Percentiles rank a stretch among this genome's conserved stretches.
These are phyloP conservation scores for Lomographa bimaculata DNA, from an alignment of 2,888 invertebrate genomes.

Conservation along the genomic window DNA sequence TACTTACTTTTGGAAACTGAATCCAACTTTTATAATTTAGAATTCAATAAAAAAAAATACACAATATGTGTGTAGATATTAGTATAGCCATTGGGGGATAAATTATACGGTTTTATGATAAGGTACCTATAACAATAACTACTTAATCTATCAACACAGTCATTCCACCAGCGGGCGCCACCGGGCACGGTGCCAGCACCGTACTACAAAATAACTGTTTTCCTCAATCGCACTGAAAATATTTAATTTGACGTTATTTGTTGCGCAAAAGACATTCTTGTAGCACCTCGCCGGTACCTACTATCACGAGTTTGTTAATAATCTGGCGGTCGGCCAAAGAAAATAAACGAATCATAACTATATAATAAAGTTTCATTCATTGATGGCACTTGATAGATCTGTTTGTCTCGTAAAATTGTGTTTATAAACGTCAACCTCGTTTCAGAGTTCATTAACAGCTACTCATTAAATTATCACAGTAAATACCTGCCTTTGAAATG, in stretches of 20 bases:
- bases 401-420: slow-evolving; percentile 25
- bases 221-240: slow-evolving; percentile 25
- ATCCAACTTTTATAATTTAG: too few species aligned
- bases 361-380: slow-evolving; percentile 41
- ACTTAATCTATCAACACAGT: slow-evolving; percentile 7
- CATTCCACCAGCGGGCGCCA: slow-evolving; percentile 22
- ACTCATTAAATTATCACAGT: background rate
- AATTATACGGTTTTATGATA: too few species aligned
- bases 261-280: slow-evolving; percentile 35
- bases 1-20: too few species aligned
- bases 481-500: background rate
- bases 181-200: slow-evolving; percentile 25
- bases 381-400: slow-evolving; percentile 40
- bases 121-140: too few species aligned
- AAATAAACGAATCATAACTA: slow-evolving; percentile 29
- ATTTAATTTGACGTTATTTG: slow-evolving; percentile 32
- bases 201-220: slow-evolving; percentile 18
- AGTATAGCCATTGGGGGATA: too few species aligned
- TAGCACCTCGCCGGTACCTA: slow-evolving; percentile 22
- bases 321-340: slow-evolving; percentile 39
- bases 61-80: too few species aligned
- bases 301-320: slow-evolving; percentile 32
- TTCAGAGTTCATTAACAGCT: slow-evolving; percentile 14
- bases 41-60: too few species aligned
- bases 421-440: slow-evolving; percentile 30